Base-by-base conservation (phyloP, 1,140 invertebrate species). In the Nebria ingens region DNA sequence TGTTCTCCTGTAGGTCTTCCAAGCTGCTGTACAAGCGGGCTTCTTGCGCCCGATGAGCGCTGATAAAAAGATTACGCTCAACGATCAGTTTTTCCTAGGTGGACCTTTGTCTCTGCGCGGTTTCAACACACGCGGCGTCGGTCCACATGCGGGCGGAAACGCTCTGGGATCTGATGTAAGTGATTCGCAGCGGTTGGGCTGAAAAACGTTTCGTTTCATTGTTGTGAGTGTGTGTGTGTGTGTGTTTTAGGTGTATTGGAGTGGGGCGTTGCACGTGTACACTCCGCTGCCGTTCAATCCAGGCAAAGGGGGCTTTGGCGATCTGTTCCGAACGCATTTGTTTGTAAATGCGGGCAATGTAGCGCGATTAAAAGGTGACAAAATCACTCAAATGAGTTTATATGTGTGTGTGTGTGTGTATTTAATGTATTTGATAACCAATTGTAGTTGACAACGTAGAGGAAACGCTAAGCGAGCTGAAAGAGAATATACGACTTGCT, bases 311-410 rank as follows among this genome's bases (percentile, higher is more conserved):
- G 81, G 83, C 21, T 82, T 93, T 60, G 87, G 86, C 2, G 85
- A 91, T 56, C 73, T 88, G 22, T 89, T 93, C 65, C 77, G 85
- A 54, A 80, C 87, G 6, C 91, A 95, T 68, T 77, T 86, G 34
- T 96, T 95, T 73, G 59, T 89, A 45, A 94, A 91, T 71, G 83
- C 79, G 50, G 92, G 92, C 53, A 91, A 89, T 67, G 74, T 90
- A 53, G 78, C 76, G 2, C 76, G 84, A 62, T 69, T 80, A 25
- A 38, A 40, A 55, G 22, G 19, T 12, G 13, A 21, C 53, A 42
- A 19, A 6, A 34, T n/a, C 25, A 34, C 6, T n/a, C 6, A 34
- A 9, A 45, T 45, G 17, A 17, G 17, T 11, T 45, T 12, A 45
- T 45, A 45, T 45, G 4, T 17, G 15, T 11, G 17, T 3, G 15